Evolutionary conservation across 2,113 vertebrate genomes (phyloP).

Genomic region (Actenoides hombroni): DNA sequence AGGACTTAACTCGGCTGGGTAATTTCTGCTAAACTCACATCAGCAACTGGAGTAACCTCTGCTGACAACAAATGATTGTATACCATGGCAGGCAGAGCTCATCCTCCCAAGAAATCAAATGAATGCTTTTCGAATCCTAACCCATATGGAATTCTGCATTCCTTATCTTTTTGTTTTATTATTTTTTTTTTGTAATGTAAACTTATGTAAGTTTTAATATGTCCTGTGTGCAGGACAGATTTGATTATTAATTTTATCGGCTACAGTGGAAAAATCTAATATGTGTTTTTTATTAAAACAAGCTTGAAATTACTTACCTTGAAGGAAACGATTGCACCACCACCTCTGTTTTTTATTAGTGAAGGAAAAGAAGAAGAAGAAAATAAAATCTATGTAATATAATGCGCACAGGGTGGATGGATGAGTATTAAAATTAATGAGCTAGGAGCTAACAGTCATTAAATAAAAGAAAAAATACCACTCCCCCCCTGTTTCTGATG

Average conservation of each 20-base stretch:
- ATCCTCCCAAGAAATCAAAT: not conserved
- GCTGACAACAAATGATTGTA: not conserved
- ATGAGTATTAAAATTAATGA: not conserved
- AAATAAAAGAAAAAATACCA: not conserved
- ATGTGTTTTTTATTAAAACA: not conserved
- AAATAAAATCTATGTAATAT: not conserved
- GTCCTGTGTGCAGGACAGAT: not conserved
- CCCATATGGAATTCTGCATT: not conserved
- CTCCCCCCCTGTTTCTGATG: not conserved
- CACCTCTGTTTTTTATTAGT: not conserved
- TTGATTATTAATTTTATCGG: not conserved
- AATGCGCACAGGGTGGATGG: not conserved
- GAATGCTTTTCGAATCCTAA: not conserved
- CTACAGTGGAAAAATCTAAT: not conserved
- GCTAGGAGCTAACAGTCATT: not conserved
- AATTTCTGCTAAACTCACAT: not conserved
- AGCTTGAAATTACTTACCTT: not conserved
- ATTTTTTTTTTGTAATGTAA: not conserved
- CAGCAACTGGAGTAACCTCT: not conserved
- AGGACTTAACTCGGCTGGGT: not conserved
- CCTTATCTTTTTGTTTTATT: not conserved
- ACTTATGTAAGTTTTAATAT: not conserved
- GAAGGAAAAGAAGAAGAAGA: not conserved
- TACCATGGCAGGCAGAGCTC: fast-evolving
- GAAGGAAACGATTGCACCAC: not conserved